Evolutionary conservation across 2,113 vertebrate genomes (phyloP).

Genomic region (Morone chrysops): DNA sequence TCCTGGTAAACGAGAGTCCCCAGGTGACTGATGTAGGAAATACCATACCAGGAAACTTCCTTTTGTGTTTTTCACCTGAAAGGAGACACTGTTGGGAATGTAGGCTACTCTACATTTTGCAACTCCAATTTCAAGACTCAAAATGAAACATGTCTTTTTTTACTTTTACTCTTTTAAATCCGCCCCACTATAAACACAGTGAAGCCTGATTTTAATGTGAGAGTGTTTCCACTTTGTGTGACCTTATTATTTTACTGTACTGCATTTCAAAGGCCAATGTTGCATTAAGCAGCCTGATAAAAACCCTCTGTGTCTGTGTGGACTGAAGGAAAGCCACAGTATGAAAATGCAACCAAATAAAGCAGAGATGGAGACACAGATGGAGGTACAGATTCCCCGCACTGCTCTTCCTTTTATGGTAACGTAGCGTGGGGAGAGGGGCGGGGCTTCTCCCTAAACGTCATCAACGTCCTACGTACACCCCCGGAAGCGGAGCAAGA

Average conservation of each 20-base stretch:
- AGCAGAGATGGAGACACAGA: constrained; percentile 25
- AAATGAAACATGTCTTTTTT: neutral
- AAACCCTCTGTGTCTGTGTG: neutral
- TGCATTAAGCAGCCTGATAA: neutral
- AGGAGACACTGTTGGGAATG: neutral
- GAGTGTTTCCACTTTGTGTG: neutral
- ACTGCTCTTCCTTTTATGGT: constrained; percentile 73
- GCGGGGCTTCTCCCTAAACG: constrained; percentile 39
- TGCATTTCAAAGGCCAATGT: no score
- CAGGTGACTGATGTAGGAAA: constrained; percentile 33
- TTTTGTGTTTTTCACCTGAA: constrained; percentile 16
- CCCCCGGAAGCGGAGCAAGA: constrained; percentile 66
- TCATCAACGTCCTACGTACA: constrained; percentile 67
- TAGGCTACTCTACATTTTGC: neutral
- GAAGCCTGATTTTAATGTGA: neutral
- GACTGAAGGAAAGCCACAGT: neutral
- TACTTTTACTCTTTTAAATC: neutral
- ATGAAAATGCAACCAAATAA: constrained; percentile 72
- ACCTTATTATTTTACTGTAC: neutral
- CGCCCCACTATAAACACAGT: no score
- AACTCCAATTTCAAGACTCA: neutral
- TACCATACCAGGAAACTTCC: constrained; percentile 20
- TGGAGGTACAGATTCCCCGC: neutral
- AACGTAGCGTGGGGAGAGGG: constrained; percentile 32
- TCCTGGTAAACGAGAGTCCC: constrained; percentile 42